Base-by-base conservation (phyloP, 2,888 invertebrate species). In the Harpalus rubripes region DNA sequence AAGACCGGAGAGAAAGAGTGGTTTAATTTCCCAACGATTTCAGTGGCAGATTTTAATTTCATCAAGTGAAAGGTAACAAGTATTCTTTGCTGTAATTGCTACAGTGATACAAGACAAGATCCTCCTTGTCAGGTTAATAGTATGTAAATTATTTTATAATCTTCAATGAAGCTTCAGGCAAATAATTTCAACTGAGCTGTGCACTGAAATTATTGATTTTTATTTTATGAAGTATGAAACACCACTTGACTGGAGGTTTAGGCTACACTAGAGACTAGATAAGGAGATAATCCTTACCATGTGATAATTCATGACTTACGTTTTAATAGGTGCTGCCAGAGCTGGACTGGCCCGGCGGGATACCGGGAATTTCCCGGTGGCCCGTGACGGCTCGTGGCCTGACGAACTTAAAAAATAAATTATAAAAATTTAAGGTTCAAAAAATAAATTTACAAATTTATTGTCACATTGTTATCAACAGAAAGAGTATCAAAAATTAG, bases 71-170 rank as follows among this genome's bases (percentile, higher is more conserved):
- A 74, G 68, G 68, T 68, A 68, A 68, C 68, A 68, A 68, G 68
- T 68, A 68, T 68, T 68, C 68, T 74, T 74, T 41, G 72, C 16
- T 44, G 16, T 74, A 74, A 74, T 68, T 68, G 32, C 68, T 65
- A 63, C 72, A 74, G 16, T 44, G 44, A 74, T 74, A 74, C 72
- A 44, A 39, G 63, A 63, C 63, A 61, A 16, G 61, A 61, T n/a
- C 68, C 32, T 68, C 15, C 32, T 68, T 15, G 68, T 68, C 68
- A 63, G 68, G 68, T 68, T 68, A 68, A 68, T 68, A 15, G 39
- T 68, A 68, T 74, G 72, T 74, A 74, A 74, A 74, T 68, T 68
- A 68, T 68, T 68, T 68, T 68, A 68, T 68, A 68, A 68, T 74
- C 72, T 74, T 74, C 72, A 44, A 44, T 74, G 44, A 44, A 74